Percentiles rank a stretch among this genome's conserved stretches.
Conservation (phyloP, 2,888 invertebrate species). For the Gibbula magus region DNA sequence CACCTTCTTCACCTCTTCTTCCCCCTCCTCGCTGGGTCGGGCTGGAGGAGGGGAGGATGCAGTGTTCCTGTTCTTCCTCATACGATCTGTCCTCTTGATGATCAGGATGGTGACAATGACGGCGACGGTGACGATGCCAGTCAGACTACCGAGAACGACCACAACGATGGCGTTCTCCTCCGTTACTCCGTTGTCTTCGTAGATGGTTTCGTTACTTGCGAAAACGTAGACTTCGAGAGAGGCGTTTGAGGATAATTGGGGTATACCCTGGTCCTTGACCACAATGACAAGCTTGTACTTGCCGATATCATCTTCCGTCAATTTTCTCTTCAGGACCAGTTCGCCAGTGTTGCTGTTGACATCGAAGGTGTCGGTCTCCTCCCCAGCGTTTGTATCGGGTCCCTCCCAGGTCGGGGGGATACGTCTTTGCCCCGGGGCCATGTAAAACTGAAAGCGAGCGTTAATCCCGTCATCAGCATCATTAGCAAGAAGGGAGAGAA, state of each 20-base stretch:
- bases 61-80: conserved; percentile 36
- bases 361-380: conserved; percentile 22
- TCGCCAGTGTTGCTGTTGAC: conserved; percentile 38
- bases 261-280: conserved; percentile 39
- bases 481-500: conserved; percentile 46
- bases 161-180: conserved; percentile 44
- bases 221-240: conserved; percentile 41
- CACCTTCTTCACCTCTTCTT: conserved; percentile 30
- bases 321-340: conserved; percentile 33
- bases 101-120: conserved; percentile 47
- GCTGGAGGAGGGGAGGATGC: background rate
- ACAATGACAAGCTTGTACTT: conserved; percentile 39
- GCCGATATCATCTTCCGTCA: conserved; percentile 40
- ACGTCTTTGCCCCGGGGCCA: conserved; percentile 35
- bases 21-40: conserved; percentile 2
- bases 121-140: conserved; percentile 45
- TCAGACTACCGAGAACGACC: conserved; percentile 44
- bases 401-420: conserved; percentile 18
- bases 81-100: conserved; percentile 42
- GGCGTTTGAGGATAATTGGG: conserved; percentile 36
- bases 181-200: conserved; percentile 1
- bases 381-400: background rate
- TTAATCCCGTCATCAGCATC: conserved; percentile 51
- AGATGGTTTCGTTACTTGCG: conserved; percentile 37
- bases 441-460: conserved; percentile 42